Percentiles rank a stretch among this genome's conserved stretches.
Conservation (phyloP, 2,797 vertebrate genomes). For the Microchirus variegatus region DNA sequence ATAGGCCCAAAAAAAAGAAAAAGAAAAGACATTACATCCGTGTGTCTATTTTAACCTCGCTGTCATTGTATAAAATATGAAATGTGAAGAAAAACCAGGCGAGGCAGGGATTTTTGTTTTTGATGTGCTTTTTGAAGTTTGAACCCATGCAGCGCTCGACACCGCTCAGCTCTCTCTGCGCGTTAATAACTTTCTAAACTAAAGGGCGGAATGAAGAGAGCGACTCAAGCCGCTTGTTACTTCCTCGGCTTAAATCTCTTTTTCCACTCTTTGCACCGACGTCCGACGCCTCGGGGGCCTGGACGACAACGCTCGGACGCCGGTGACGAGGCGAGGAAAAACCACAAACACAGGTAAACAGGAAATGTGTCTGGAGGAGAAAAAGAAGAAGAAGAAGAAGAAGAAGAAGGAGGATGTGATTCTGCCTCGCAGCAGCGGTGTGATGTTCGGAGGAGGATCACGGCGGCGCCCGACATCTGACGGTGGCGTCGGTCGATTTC, state of each 20-base stretch:
- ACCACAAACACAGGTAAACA: too few relatives aligned
- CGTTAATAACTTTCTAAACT: conserved; percentile 1
- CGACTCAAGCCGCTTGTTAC: background rate
- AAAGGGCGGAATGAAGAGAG: background rate
- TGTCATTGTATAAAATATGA: conserved; percentile 9
- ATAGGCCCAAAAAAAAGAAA: too few relatives aligned
- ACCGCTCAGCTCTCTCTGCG: background rate
- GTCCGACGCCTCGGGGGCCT: conserved; percentile 37
- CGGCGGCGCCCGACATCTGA: conserved; percentile 48
- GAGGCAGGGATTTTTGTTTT: conserved; percentile 9
- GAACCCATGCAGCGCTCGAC: conserved; percentile 2
- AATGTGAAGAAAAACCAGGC: conserved; percentile 18
- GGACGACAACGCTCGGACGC: conserved; percentile 27
- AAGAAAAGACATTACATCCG: too few relatives aligned
- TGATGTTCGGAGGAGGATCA: conserved; percentile 49
- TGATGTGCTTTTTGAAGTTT: conserved; percentile 12
- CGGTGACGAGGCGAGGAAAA: too few relatives aligned
- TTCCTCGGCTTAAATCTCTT: background rate
- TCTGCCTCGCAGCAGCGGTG: conserved; percentile 29
- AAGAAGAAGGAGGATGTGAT: conserved; percentile 27
- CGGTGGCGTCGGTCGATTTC: conserved; percentile 20
- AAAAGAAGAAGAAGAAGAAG: too few relatives aligned
- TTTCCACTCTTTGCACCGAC: background rate
- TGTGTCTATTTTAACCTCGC: conserved; percentile 12
- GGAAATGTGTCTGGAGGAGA: too few relatives aligned